Evolutionary conservation across 2,797 vertebrate species (phyloP), one percentile per base, ranked within the genome.

Genomic region (Parauchenoglanis punctatus): DNA sequence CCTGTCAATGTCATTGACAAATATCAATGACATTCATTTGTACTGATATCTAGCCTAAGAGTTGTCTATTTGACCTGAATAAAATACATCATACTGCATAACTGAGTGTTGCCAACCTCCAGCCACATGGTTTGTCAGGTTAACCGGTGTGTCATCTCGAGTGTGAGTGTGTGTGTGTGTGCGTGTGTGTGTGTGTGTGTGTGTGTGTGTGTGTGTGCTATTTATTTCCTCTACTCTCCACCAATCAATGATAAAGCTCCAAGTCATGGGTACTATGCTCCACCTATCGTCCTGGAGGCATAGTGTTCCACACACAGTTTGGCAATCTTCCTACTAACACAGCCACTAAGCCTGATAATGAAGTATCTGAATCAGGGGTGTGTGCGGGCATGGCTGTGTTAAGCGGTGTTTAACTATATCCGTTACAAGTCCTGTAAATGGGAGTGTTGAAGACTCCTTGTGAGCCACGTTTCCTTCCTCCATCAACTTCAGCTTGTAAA

Each of bases 161-260:
- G 11, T 80, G 28, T 18, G n/a, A 58, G 28, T 58, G 7, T 13
- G 18, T 40, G 35, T 35, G 88, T 75, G 52, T 63, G 58, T 87
- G 88, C 84, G 85, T 77, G 73, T 82, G 83, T n/a, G n/a, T n/a
- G n/a, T n/a, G n/a, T n/a, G 35, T 65, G 63, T 65, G 61, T 65
- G 85, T 40, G 40, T 40, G 40, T 40, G 40, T 40, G 3, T 40
- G 3, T 40, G 40, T 40, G 40, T 4, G 40, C 15, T 46, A 7
- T 46, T 63, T 61, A 63, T 67, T 35, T 31, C 8, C 46, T 76
- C 46, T 40, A 52, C 31, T 28, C n/a, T 82, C 12, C 44, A 63
- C 18, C 56, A 54, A 59, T 65, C 28, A 67, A 35, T 83, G 65
- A 75, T 65, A 46, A 65, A 49, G 68, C 46, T 54, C 46, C 7